Evolutionary conservation across 2,888 invertebrate species (phyloP).

Genomic region (Uropetala carovei): DNA sequence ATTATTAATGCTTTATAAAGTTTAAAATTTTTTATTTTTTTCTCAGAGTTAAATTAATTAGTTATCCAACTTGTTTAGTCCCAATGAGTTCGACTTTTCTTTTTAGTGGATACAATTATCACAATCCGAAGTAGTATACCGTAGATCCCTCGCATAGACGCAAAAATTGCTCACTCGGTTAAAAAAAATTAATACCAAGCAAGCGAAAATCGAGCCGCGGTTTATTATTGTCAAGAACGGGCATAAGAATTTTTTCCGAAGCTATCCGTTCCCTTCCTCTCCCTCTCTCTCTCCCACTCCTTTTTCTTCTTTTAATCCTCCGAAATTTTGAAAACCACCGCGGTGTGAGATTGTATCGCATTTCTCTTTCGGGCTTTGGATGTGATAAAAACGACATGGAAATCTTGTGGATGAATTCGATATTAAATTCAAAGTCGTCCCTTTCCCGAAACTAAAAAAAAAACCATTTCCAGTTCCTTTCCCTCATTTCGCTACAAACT

Average conservation of each 20-base stretch:
- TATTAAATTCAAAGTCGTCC: constrained; percentile 33
- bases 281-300: background rate
- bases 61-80: too few species aligned
- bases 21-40: too few species aligned
- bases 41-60: too few species aligned
- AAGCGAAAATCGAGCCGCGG: background rate
- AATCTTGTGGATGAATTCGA: constrained; percentile 26
- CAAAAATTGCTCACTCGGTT: background rate
- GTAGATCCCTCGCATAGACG: background rate
- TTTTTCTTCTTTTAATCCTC: constrained; percentile 32
- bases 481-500: background rate
- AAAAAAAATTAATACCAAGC: background rate
- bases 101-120: background rate
- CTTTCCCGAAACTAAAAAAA: too few species aligned
- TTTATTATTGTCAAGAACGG: background rate
- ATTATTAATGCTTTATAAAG: too few species aligned
- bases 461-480: background rate
- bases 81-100: too few species aligned
- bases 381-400: background rate
- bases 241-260: background rate
- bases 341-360: constrained; percentile 20
- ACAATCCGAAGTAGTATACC: background rate
- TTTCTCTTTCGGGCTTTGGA: constrained; percentile 32
- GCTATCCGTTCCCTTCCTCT: background rate
- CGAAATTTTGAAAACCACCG: background rate